Base-by-base conservation (phyloP, 2,113 vertebrate genomes). In the Mystacornis crossleyi region DNA sequence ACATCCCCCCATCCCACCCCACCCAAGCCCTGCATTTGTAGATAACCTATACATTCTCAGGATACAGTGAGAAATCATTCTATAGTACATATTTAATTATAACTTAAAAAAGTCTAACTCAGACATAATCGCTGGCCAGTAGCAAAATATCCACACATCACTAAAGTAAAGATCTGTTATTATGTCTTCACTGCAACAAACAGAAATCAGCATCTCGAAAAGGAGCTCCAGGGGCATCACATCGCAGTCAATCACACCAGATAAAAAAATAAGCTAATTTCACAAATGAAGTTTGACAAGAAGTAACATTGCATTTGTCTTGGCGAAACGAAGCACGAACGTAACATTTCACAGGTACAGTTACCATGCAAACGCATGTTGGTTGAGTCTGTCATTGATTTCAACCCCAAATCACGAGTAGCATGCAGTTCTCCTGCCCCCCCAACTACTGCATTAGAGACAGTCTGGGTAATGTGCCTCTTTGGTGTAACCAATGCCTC, bases 281-380 rank as follows among this genome's bases (percentile, higher is more conserved):
- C 95, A 96, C 95, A 97, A 92, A 91, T 92, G 67, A 95, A 85
- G 75, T 92, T 94, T 83, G 80, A 97, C 93, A 65, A 95, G 91
- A 96, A 97, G 72, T 38, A 93, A 95, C 91, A 86, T 66, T 60
- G 96, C 89, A 40, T 93, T 94, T 97, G 91, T 95, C 97, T 96
- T 94, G 97, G 97, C 61, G 12, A 97, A 97, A 98, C 34, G 14
- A 96, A 98, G 95, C 95, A 97, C 83, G 2, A 87, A 97, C 4
- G 6, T 77, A 97, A 96, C 88, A 90, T 90, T 84, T 96, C 95
- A 97, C 95, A 95, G 95, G 96, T 96, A 97, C 45, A 88, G 91
- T 85, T 92, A 95, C 97, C 98, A 98, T 98, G 98, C 98, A 98
- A 96, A 98, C 14, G 97, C 97, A 82, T 97, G 98, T 98, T 91